Percentiles rank a stretch among this genome's conserved stretches.
Evolutionary conservation across 2,888 invertebrate species (phyloP).

Genomic region (Spatulosminthurus flaviceps): DNA sequence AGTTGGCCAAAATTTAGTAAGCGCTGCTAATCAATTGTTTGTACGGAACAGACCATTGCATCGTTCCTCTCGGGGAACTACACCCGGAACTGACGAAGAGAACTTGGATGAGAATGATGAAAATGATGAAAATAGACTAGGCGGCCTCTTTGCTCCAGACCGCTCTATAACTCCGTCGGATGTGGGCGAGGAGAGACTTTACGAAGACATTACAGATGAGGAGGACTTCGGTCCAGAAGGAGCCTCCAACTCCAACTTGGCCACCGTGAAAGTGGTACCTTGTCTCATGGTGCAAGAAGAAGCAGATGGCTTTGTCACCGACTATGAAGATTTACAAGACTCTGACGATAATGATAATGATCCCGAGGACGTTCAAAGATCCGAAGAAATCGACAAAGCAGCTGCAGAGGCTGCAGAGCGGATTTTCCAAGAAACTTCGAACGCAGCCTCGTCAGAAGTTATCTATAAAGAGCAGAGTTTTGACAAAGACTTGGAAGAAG

Average conservation of each 20-base stretch:
- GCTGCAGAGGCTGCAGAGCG: slow-evolving; percentile 45
- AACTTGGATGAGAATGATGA: slow-evolving; percentile 43
- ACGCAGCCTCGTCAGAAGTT: slow-evolving; percentile 49
- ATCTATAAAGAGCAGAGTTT: slow-evolving; percentile 53
- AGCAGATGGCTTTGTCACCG: slow-evolving; percentile 62
- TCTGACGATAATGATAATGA: slow-evolving; percentile 65
- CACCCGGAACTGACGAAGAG: slow-evolving; percentile 59
- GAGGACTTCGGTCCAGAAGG: slow-evolving; percentile 54
- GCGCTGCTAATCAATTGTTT: slow-evolving; percentile 36
- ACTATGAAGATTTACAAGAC: slow-evolving; percentile 65
- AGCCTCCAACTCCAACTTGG: slow-evolving; percentile 12
- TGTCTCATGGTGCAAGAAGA: slow-evolving; percentile 52
- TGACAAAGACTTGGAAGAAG: slow-evolving; percentile 43
- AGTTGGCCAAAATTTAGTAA: slow-evolving; percentile 62
- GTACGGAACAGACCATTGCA: slow-evolving; percentile 2
- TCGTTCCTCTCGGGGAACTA: slow-evolving; percentile 49
- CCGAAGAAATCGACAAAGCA: slow-evolving; percentile 27
- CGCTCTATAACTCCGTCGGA: slow-evolving; percentile 59
- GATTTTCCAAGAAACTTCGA: slow-evolving; percentile 50
- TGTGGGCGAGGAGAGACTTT: slow-evolving; percentile 55
- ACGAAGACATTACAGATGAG: slow-evolving; percentile 60
- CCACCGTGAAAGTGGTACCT: slow-evolving; percentile 48
- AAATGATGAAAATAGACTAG: too few relatives aligned
- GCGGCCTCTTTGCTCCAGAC: background rate
- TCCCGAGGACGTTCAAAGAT: slow-evolving; percentile 43